Evolutionary conservation across 2,113 vertebrate species (phyloP).

Genomic region (Dicrurus megarhynchus): DNA sequence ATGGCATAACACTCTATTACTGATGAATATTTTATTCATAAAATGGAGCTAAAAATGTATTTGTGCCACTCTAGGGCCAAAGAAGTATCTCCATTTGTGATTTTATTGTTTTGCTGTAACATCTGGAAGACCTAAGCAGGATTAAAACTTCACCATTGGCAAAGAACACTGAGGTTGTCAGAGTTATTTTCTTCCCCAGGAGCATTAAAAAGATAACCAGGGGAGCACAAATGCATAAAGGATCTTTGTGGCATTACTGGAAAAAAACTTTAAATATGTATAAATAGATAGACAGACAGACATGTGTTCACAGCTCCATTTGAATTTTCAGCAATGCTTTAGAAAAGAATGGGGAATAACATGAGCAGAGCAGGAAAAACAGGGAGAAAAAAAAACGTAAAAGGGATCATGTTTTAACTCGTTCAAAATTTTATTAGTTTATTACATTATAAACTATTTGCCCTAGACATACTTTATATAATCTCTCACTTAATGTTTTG

Average conservation of each 20-base stretch:
- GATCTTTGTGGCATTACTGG: not conserved
- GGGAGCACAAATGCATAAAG: not conserved
- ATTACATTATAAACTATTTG: slow-evolving; percentile 68
- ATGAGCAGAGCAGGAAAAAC: not conserved
- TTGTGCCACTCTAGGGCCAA: not conserved
- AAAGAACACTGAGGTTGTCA: not conserved
- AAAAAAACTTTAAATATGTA: not conserved
- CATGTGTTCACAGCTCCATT: not conserved
- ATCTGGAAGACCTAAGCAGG: not conserved
- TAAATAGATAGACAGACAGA: not conserved
- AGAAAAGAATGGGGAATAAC: not conserved
- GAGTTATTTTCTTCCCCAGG: not conserved
- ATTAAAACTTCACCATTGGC: not conserved
- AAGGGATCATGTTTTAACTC: slow-evolving; percentile 52
- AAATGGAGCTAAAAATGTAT: slow-evolving; percentile 35
- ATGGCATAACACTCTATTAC: not conserved
- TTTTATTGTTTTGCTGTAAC: not conserved
- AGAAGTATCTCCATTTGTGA: not conserved
- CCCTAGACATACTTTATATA: slow-evolving; percentile 62
- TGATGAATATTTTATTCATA: slow-evolving; percentile 58
- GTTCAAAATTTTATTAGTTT: slow-evolving; percentile 54
- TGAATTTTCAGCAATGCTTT: slow-evolving; percentile 22
- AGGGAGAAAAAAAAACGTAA: not conserved
- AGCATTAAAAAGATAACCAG: not conserved
- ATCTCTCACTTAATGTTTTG: slow-evolving; percentile 71